phyloP scores from a whole-genome alignment of 2,113 vertebrate species.

The Grantiella picta region DNA sequence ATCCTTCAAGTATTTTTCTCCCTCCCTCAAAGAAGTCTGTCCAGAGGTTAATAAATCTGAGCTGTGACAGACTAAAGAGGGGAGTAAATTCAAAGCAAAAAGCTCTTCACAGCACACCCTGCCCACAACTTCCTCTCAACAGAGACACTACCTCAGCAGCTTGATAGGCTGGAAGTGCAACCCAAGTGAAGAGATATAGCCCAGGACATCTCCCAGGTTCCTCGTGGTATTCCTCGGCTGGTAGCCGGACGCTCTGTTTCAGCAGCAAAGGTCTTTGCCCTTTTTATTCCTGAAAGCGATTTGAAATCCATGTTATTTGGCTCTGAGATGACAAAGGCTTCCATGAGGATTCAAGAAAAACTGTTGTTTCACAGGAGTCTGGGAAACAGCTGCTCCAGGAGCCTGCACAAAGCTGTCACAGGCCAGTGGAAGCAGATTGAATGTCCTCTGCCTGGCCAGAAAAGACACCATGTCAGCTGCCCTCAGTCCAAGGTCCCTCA shows the following conservation, averaged over 20 bases:
- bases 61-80: neutral
- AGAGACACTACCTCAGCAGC: neutral
- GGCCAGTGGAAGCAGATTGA: neutral
- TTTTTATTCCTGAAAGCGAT: neutral
- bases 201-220: neutral
- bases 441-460: neutral
- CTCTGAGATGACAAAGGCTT: neutral
- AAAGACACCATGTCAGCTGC: fast-evolving
- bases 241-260: neutral
- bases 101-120: neutral
- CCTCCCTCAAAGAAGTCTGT: neutral
- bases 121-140: neutral
- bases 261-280: neutral
- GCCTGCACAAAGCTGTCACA: neutral
- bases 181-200: neutral
- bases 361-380: neutral
- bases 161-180: neutral
- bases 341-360: neutral
- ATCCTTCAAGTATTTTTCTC: neutral
- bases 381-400: neutral
- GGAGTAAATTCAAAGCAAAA: slow-evolving; percentile 13
- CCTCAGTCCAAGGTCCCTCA: fast-evolving
- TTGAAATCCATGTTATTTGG: neutral
- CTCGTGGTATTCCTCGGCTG: neutral
- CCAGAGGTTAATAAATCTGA: slow-evolving; percentile 29